Percentiles rank a stretch among this genome's conserved stretches.
Evolutionary conservation across 1,140 invertebrate genomes (phyloP).

Genomic region (Penaeus vannamei): DNA sequence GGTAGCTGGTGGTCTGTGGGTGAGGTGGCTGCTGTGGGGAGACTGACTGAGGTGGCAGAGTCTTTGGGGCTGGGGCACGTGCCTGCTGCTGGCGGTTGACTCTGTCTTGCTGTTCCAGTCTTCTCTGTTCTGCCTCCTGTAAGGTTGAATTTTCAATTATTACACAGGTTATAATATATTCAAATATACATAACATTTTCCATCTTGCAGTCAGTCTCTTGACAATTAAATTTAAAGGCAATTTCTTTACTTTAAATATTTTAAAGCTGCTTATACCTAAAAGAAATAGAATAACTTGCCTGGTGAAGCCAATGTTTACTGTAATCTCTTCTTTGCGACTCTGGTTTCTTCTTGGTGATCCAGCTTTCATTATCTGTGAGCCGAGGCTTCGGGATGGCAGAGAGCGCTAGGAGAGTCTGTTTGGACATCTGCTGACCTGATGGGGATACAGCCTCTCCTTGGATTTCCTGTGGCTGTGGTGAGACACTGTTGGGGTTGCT

Average conservation of each 20-base stretch:
- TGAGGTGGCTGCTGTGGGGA: slow-evolving; percentile 66
- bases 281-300: slow-evolving; percentile 72
- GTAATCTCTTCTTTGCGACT: slow-evolving; percentile 73
- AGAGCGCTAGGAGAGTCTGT: slow-evolving; percentile 83
- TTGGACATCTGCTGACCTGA: slow-evolving; percentile 80
- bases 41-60: slow-evolving; percentile 55
- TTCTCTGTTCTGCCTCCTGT: slow-evolving; percentile 91
- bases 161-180: slow-evolving; percentile 3
- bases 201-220: no score
- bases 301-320: slow-evolving; percentile 91
- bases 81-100: slow-evolving; percentile 59
- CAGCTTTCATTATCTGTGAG: slow-evolving; percentile 81
- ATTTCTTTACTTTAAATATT: no score
- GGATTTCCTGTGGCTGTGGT: background rate
- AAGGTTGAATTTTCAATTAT: slow-evolving; percentile 68
- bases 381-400: slow-evolving; percentile 82
- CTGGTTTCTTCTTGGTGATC: slow-evolving; percentile 72
- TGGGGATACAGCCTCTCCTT: slow-evolving; percentile 17
- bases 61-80: slow-evolving; percentile 52
- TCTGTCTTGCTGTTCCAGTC: slow-evolving; percentile 82
- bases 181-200: slow-evolving; percentile 69
- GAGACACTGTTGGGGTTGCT: background rate
- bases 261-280: background rate
- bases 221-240: no score
- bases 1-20: slow-evolving; percentile 20